Percentiles rank a stretch among this genome's conserved stretches.
Conservation (phyloP, 2,888 invertebrate species). For the Caenorhabditis afra region DNA sequence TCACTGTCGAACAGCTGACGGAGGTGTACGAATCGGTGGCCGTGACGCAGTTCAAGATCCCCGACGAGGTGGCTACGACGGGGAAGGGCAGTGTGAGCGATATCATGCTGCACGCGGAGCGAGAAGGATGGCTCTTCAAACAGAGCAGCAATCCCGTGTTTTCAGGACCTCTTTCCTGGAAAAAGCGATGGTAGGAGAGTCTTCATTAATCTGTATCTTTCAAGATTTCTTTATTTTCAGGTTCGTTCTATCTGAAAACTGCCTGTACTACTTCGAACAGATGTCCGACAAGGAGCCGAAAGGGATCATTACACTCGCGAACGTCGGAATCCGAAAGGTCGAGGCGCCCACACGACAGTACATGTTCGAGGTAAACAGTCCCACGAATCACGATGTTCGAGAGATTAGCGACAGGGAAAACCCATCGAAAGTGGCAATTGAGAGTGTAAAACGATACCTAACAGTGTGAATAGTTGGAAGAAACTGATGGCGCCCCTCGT, state of each 20-base stretch:
- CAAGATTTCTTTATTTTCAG: constrained; percentile 26
- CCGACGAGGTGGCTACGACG: constrained; percentile 50
- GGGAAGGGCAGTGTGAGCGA: constrained; percentile 52
- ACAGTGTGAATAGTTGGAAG: no score
- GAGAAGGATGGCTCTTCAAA: constrained; percentile 73
- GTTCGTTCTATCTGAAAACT: constrained; percentile 70
- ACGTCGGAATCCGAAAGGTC: constrained; percentile 69
- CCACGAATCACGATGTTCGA: no score
- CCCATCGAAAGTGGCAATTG: no score
- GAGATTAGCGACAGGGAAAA: no score
- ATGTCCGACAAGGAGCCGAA: constrained; percentile 66
- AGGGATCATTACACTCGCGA: constrained; percentile 70
- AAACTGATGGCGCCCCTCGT: no score
- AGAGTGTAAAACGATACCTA: no score
- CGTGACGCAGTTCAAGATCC: constrained; percentile 54
- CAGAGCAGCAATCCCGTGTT: constrained; percentile 69
- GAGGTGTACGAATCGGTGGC: constrained; percentile 43
- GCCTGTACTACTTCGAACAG: constrained; percentile 72
- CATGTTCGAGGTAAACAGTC: constrained; percentile 72
- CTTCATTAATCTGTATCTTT: not conserved
- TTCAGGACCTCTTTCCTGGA: constrained; percentile 71
- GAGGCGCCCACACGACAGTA: constrained; percentile 63
- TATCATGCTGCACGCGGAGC: constrained; percentile 55
- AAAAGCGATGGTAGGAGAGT: constrained; percentile 67
- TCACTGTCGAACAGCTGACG: constrained; percentile 27